These are phyloP conservation scores for Lethenteron camtschaticum DNA, from an alignment of 2,113 vertebrate genomes.

Conservation along the genomic window DNA sequence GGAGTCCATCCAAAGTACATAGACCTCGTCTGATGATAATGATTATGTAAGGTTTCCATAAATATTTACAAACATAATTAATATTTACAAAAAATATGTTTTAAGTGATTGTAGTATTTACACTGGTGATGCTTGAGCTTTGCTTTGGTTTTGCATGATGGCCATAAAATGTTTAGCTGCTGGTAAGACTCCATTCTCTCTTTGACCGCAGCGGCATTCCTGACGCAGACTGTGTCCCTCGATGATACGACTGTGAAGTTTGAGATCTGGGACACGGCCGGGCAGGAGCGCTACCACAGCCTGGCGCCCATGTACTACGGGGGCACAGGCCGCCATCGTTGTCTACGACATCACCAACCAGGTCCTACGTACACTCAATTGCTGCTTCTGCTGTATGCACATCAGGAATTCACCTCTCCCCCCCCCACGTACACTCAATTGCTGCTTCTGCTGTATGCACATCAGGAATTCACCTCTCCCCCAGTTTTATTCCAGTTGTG, in stretches of 20 bases:
- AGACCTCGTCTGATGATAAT: no score
- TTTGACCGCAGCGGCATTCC: constrained; percentile 24
- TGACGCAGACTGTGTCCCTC: constrained; percentile 40
- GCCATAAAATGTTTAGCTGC: no score
- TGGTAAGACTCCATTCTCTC: no score
- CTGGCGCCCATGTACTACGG: constrained; percentile 48
- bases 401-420: background rate
- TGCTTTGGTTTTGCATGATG: no score
- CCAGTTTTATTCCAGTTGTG: no score
- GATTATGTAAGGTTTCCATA: no score
- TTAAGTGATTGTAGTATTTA: no score
- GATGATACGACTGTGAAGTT: constrained; percentile 45
- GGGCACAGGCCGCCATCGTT: constrained; percentile 37
- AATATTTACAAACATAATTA: no score
- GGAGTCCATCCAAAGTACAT: no score
- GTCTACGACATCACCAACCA: constrained; percentile 46
- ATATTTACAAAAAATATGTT: no score
- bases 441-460: background rate
- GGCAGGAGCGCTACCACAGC: constrained; percentile 42
- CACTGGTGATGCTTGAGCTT: no score
- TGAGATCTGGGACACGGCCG: constrained; percentile 48
- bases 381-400: background rate
- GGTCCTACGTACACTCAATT: constrained; percentile 14
- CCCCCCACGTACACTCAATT: background rate
- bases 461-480: background rate